Percentiles rank a stretch among this genome's conserved stretches.
These are phyloP conservation scores for Chiridota heheva DNA, from an alignment of 35 echinoderm and acorn worm genomes.

Conservation along the genomic window DNA sequence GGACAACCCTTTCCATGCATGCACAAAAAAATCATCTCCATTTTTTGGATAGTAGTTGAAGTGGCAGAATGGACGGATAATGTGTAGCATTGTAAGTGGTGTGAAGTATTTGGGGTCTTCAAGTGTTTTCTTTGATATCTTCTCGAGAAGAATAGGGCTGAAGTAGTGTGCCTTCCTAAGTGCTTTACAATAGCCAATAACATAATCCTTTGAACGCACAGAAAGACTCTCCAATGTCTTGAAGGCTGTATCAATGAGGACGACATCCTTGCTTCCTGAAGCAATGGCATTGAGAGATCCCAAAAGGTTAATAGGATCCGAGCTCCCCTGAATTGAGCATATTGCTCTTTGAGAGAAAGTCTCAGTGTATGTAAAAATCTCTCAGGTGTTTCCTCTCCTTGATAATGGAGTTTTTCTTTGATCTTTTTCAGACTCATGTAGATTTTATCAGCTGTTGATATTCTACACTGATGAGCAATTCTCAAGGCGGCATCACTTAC, in stretches of 20 bases:
- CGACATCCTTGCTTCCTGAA: conserved; percentile 49
- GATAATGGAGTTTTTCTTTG: conserved; percentile 13
- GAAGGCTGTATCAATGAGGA: conserved; percentile 59
- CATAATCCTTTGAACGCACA: conserved; percentile 46
- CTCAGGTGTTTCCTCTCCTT: neutral
- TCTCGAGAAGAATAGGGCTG: conserved; percentile 61
- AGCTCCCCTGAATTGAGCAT: conserved; percentile 44
- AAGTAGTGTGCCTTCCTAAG: conserved; percentile 58
- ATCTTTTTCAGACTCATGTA: conserved; percentile 13
- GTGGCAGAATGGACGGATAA: conserved; percentile 64
- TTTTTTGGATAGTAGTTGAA: conserved; percentile 76
- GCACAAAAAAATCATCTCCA: conserved; percentile 52
- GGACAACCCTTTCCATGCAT: conserved; percentile 59
- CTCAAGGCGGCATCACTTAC: no score
- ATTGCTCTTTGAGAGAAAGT: conserved; percentile 15
- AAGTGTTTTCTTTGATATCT: conserved; percentile 56
- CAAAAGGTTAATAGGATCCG: conserved; percentile 62
- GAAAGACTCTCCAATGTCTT: conserved; percentile 49
- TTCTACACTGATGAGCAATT: no score
- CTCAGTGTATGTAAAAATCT: no score
- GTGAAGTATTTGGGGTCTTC: conserved; percentile 68
- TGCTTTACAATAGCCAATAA: conserved; percentile 71
- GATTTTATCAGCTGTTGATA: no score
- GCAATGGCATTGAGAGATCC: conserved; percentile 58
- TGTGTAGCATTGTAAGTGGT: conserved; percentile 50